These are phyloP conservation scores for Coregonus clupeaformis DNA, from an alignment of 2,113 vertebrate genomes.

Conservation along the genomic window DNA sequence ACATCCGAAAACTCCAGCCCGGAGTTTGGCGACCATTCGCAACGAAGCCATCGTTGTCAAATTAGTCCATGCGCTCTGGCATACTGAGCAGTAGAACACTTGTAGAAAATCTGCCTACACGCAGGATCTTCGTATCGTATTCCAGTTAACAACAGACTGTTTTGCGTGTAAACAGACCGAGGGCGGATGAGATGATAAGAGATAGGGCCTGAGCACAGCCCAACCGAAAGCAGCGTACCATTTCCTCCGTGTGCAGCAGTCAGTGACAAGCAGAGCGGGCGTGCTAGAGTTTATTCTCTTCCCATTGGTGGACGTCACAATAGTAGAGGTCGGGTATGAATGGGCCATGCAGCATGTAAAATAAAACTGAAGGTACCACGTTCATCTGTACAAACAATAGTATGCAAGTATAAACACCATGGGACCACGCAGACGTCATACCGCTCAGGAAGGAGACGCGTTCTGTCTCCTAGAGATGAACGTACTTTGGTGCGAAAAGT, in stretches of 20 bases:
- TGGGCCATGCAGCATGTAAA: too few relatives aligned
- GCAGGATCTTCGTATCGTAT: not conserved
- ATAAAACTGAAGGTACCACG: too few relatives aligned
- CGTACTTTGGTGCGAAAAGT: too few relatives aligned
- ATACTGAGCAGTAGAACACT: not conserved
- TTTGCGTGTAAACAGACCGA: not conserved
- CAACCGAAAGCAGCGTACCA: not conserved
- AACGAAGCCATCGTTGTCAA: slow-evolving; percentile 57
- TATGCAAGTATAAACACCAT: too few relatives aligned
- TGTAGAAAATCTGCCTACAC: slow-evolving; percentile 9
- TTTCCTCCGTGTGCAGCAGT: not conserved
- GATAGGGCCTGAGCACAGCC: not conserved
- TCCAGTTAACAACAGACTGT: slow-evolving; percentile 1
- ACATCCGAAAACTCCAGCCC: slow-evolving; percentile 59
- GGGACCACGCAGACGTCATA: too few relatives aligned
- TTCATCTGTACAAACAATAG: too few relatives aligned
- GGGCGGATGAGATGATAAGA: not conserved
- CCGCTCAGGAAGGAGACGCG: too few relatives aligned
- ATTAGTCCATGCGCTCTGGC: slow-evolving; percentile 2
- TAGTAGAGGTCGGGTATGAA: not conserved
- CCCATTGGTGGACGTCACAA: not conserved
- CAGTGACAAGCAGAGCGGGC: not conserved
- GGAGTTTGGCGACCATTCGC: slow-evolving; percentile 62
- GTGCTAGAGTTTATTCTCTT: too few relatives aligned
- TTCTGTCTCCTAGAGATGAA: too few relatives aligned